Base-by-base conservation (phyloP, 2,113 vertebrate species). In the Percina caprodes region DNA sequence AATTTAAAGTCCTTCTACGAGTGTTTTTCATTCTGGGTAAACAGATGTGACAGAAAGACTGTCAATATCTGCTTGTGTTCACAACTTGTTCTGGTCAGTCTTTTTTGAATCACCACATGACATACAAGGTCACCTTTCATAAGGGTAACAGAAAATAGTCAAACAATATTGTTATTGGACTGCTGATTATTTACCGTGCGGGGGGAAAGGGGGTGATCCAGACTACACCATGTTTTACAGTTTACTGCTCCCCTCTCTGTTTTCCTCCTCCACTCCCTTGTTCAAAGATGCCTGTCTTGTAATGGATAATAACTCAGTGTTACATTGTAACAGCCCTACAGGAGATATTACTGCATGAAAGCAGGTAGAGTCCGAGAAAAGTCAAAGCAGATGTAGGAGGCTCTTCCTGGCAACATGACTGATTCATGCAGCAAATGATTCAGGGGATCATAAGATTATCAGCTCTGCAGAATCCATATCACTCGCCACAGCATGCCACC, bases 201-300 rank as follows among this genome's bases (percentile, higher is more conserved):
- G 46, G 68, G 68, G 33, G 75, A n/a, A n/a, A n/a, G n/a, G n/a
- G 75, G 65, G 65, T 54, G 75, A 30, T 30, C 30, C 54, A 81
- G 73, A 85, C 74, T 80, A n/a, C 39, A 33, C 79, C 75, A 59
- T 89, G 90, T 89, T 94, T 91, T 85, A 91, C 74, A 77, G 63
- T 81, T 90, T 73, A 83, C 60, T 69, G 69, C 62, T 75, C 83
- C 56, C 59, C 73, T 78, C 62, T 42, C 65, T 62, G 42, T 73
- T 70, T 82, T 88, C 82, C 67, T 84, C 82, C 81, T 84, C 69
- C 89, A 83, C 79, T 87, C 84, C 83, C 86, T 80, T 65, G 67
- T 83, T 88, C 79, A 72, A 23, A 15, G 60, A 81, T 72, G 45
- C 72, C 62, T 52, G 61, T 69, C 60, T 21, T 79, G 63, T 77